Evolutionary conservation across 2,113 vertebrate genomes (phyloP).

Genomic region (Ailurus styani): DNA sequence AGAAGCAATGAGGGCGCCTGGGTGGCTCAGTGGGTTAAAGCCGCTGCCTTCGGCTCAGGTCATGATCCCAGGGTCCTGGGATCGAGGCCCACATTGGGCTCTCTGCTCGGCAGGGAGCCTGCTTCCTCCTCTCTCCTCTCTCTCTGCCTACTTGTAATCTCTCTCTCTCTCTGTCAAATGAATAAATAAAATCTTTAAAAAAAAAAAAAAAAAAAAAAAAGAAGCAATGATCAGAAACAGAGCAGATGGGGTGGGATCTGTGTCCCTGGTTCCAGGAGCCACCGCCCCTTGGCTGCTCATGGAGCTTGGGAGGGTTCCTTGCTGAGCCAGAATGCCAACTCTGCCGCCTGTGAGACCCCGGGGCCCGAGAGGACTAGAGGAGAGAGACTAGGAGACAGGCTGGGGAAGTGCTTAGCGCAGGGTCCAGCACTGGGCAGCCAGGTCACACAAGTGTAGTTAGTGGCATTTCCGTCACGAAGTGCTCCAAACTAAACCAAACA

Average conservation of each 20-base stretch:
- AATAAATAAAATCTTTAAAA: too few relatives aligned
- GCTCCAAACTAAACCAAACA: not conserved
- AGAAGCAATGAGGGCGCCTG: too few relatives aligned
- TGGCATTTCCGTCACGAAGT: not conserved
- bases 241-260: not conserved
- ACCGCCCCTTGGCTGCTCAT: not conserved
- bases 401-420: not conserved
- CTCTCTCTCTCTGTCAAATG: too few relatives aligned
- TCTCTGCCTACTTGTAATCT: too few relatives aligned
- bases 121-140: too few relatives aligned
- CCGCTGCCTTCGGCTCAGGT: too few relatives aligned
- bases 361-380: too few relatives aligned
- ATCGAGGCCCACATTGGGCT: too few relatives aligned
- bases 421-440: not conserved
- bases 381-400: not conserved
- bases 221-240: not conserved
- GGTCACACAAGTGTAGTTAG: not conserved
- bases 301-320: not conserved
- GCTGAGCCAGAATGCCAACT: not conserved
- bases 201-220: not conserved
- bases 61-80: too few relatives aligned
- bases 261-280: not conserved
- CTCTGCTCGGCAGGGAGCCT: too few relatives aligned
- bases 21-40: too few relatives aligned
- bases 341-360: not conserved